Evolutionary conservation across 1,140 invertebrate genomes (phyloP).

Genomic region (Drosophila lowei): DNA sequence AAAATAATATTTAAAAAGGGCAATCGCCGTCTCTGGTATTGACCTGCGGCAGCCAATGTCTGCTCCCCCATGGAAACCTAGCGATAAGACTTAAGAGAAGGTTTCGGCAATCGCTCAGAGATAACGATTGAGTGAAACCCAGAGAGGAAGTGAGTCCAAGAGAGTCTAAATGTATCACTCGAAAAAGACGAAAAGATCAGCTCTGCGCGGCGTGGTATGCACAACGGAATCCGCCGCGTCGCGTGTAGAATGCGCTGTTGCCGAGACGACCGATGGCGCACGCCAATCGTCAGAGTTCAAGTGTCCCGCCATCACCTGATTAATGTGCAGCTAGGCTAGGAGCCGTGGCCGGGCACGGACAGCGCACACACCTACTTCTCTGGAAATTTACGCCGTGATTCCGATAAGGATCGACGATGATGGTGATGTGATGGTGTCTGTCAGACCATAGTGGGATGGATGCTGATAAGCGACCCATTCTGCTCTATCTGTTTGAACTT

Average conservation of each 20-base stretch:
- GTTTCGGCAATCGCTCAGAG: constrained; percentile 7
- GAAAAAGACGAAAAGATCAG: constrained; percentile 8
- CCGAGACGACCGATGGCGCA: constrained; percentile 43
- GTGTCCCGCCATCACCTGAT: constrained; percentile 44
- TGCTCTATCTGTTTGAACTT: constrained; percentile 33
- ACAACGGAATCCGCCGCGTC: neutral
- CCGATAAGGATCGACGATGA: constrained; percentile 38
- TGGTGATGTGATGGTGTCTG: constrained; percentile 38
- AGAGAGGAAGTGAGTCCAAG: constrained; percentile 1
- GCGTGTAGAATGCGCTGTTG: constrained; percentile 28
- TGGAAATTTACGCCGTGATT: constrained; percentile 54
- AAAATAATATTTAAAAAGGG: constrained; percentile 67
- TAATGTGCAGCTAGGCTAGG: constrained; percentile 17
- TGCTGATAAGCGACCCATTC: constrained; percentile 47
- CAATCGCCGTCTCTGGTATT: constrained; percentile 36
- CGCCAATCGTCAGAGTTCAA: constrained; percentile 22
- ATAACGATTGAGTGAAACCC: constrained; percentile 26
- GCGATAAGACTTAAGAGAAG: constrained; percentile 31
- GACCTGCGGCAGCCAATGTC: constrained; percentile 52
- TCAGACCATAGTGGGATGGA: constrained; percentile 35
- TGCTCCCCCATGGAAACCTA: constrained; percentile 61
- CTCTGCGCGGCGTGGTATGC: neutral
- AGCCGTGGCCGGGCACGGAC: constrained; percentile 3
- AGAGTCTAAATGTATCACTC: constrained; percentile 12
- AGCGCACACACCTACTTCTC: constrained; percentile 44